phyloP scores from a whole-genome alignment of 2,888 invertebrate genomes.

The Synanthedon tipuliformis region DNA sequence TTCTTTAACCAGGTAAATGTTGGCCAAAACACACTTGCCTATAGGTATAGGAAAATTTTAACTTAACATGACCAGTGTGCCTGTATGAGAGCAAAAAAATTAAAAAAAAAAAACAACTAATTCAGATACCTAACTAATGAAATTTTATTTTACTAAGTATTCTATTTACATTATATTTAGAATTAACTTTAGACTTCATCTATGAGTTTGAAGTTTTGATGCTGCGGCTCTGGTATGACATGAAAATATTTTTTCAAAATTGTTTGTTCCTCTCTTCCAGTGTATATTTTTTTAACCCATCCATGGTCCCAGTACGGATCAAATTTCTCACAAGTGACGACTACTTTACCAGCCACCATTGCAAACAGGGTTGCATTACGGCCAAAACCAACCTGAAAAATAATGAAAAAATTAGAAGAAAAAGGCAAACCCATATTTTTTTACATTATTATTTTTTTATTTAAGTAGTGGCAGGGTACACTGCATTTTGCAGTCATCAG shows the following conservation, averaged over 20 bases:
- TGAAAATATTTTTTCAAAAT: conserved; percentile 89
- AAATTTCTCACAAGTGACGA: conserved; percentile 84
- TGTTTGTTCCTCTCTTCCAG: conserved; percentile 71
- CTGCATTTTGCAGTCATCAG: too few species aligned
- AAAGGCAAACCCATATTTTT: not conserved
- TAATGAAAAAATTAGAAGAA: not conserved
- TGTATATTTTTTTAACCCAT: conserved; percentile 77
- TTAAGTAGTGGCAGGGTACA: too few species aligned
- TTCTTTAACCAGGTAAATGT: too few species aligned
- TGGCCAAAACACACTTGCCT: too few species aligned
- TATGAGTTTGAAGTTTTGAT: conserved; percentile 81
- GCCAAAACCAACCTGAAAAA: conserved; percentile 83
- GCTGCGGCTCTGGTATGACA: conserved; percentile 82
- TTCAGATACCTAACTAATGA: conserved; percentile 1
- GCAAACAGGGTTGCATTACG: conserved; percentile 85
- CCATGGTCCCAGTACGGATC: conserved; percentile 83
- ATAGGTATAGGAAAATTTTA: too few species aligned
- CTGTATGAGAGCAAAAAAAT: not conserved
- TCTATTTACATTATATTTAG: conserved; percentile 4
- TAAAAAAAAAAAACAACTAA: not conserved
- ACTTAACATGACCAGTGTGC: too few species aligned
- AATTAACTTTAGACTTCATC: conserved; percentile 71
- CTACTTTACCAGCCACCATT: conserved; percentile 80
- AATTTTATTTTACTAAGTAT: not conserved
- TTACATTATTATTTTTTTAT: not conserved